Base-by-base conservation (phyloP, 1,140 invertebrate species). In the Pararge aegeria region DNA sequence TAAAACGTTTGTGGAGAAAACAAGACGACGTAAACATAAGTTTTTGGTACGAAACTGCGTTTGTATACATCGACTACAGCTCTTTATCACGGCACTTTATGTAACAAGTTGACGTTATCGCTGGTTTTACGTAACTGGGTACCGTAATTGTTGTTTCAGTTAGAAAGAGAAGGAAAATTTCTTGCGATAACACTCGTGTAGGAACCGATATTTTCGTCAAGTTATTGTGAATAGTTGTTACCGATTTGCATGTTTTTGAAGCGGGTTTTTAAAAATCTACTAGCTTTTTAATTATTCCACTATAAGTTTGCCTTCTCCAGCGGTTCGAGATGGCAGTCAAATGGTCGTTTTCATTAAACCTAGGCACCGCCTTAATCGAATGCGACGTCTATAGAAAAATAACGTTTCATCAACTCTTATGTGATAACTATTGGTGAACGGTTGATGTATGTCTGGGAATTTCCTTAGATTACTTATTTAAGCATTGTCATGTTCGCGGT, bases 81-180 rank as follows among this genome's bases (percentile, higher is more conserved):
- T 5, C 19, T 44, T 59, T 59, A 59, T 59, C 57, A 59, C 46
- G 19, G n/a, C 49, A 15, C 50, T 46, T 20, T 53, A 7, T 48
- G 57, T 59, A 52, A 59, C 42, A 51, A 59, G 29, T 10, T 30
- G 38, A 55, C 40, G 40, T 20, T 55, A 55, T 55, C 50, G 29
- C 19, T 7, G 19, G 5, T 37, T 52, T 59, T 53, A 59, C 49
- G 57, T 53, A 59, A 59, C 49, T 12, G 4, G 7, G 38, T 37
- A 59, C 40, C 40, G 50, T 53, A 53, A 53, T 46, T 44, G 49
- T 38, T 4, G 24, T 38, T 48, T 21, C 40, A 18, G 40, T 59
- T 29, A 20, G 42, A 19, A 46, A 46, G 42, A 46, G 16, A 20
- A 6, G 42, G 42, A 46, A 46, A 46, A 46, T 46, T 46, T 20